phyloP scores from a whole-genome alignment of 2,888 invertebrate species.

The Acanthoscelides obtectus region DNA sequence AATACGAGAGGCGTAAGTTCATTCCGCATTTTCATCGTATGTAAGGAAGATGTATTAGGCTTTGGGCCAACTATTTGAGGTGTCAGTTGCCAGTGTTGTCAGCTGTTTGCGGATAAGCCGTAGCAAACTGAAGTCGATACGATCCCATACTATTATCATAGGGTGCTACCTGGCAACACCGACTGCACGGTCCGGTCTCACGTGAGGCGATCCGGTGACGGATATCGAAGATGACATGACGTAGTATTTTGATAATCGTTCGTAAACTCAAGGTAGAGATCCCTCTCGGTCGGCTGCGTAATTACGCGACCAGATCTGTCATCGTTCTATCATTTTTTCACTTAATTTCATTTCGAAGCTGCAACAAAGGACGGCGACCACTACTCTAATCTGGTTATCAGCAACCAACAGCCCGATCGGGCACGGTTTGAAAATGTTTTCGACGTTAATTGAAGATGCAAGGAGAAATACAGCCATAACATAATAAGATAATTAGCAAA shows the following conservation, averaged over 20 bases:
- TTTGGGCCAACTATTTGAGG: too few relatives aligned
- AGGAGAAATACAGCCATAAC: background rate
- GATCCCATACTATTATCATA: too few relatives aligned
- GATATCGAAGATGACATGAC: conserved; percentile 35
- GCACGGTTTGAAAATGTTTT: background rate
- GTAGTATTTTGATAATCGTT: conserved; percentile 40
- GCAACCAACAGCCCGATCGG: background rate
- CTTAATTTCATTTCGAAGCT: conserved; percentile 32
- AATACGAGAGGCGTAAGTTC: too few relatives aligned
- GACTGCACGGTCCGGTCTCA: conserved; percentile 3
- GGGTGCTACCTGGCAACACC: background rate
- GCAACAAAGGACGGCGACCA: background rate
- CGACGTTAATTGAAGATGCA: background rate
- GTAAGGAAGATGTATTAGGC: too few relatives aligned
- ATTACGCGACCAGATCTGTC: conserved; percentile 30
- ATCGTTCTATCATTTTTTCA: conserved; percentile 38
- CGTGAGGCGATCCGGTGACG: conserved; percentile 24
- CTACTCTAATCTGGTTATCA: background rate
- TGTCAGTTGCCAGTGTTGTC: too few relatives aligned
- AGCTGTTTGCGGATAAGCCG: too few relatives aligned
- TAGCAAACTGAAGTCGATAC: too few relatives aligned
- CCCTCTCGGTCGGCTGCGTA: conserved; percentile 25
- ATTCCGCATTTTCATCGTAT: too few relatives aligned
- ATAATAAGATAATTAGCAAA: background rate
- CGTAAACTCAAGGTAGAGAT: conserved; percentile 28